These are phyloP conservation scores for Oncorhynchus kisutch DNA, from an alignment of 2,113 vertebrate genomes.

Conservation along the genomic window DNA sequence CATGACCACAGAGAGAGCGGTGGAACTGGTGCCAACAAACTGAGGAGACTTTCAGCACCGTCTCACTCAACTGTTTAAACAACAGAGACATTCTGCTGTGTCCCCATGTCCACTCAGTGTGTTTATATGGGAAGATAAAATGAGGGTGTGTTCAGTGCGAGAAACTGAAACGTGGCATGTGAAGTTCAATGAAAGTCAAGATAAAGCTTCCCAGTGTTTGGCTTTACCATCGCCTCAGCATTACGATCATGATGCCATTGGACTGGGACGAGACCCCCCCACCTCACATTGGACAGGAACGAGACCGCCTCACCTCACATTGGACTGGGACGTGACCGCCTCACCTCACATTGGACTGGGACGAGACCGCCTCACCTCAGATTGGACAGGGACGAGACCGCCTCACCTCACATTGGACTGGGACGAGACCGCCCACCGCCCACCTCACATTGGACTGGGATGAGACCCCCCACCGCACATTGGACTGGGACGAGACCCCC, in stretches of 20 bases:
- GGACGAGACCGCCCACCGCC: too few relatives aligned
- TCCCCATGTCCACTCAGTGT: constrained; percentile 36
- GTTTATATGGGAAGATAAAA: constrained; percentile 27
- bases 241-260: background rate
- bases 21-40: constrained; percentile 45
- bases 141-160: background rate
- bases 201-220: background rate
- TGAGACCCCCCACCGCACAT: too few relatives aligned
- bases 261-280: too few relatives aligned
- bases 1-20: constrained; percentile 24
- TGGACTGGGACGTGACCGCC: too few relatives aligned
- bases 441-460: too few relatives aligned
- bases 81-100: constrained; percentile 46
- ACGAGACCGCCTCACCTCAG: too few relatives aligned
- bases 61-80: constrained; percentile 45
- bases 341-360: too few relatives aligned
- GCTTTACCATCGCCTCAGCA: background rate
- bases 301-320: too few relatives aligned
- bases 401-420: too few relatives aligned
- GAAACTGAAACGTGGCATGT: background rate
- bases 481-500: too few relatives aligned
- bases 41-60: constrained; percentile 51
- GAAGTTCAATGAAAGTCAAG: background rate
- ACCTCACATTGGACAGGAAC: too few relatives aligned
- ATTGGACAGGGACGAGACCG: too few relatives aligned